Evolutionary conservation across 1,140 invertebrate species (phyloP), one percentile per base, ranked within the genome.

Genomic region (Adoxophyes honmai): DNA sequence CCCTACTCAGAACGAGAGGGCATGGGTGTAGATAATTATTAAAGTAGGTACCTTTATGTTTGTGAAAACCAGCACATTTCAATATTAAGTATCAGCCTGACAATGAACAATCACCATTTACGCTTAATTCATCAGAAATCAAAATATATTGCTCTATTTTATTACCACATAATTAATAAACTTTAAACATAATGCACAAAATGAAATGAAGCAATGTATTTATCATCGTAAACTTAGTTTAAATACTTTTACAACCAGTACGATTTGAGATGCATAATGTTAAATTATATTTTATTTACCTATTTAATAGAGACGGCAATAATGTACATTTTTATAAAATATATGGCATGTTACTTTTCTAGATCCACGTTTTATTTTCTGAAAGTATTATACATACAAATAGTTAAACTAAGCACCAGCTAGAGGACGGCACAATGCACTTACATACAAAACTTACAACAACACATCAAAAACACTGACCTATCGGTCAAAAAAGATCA

Each of bases 341-440:
- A 84, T 85, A 87, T 82, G 77, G 78, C 81, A 87, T 84, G 81
- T 87, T 87, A 87, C 79, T 85, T 87, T 84, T 84, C 72, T 82
- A 75, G 74, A 68, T 51, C 52, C 51, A 60, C 53, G 52, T 64
- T 78, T 81, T 75, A 61, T 70, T 68, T 55, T 38, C 21, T 18
- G 70, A 66, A 70, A 62, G 55, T 73, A 35, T 21, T 18, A n/a
- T n/a, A n/a, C 1, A 58, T 52, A 37, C 16, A 37, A 7, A 9
- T 52, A 38, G 11, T 55, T 55, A 15, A 44, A 60, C 37, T 72
- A 65, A 78, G 72, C 70, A 70, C 61, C 57, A 9, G 34, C 34
- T 53, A 38, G 13, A 8, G 65, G 66, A 64, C 67, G 67, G 67
- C 52, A 59, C 33, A 44, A 33, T 39, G 6, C 2, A 28, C 21